Evolutionary conservation across 2,797 vertebrate genomes (phyloP).

Genomic region (Poecilia velifera): DNA sequence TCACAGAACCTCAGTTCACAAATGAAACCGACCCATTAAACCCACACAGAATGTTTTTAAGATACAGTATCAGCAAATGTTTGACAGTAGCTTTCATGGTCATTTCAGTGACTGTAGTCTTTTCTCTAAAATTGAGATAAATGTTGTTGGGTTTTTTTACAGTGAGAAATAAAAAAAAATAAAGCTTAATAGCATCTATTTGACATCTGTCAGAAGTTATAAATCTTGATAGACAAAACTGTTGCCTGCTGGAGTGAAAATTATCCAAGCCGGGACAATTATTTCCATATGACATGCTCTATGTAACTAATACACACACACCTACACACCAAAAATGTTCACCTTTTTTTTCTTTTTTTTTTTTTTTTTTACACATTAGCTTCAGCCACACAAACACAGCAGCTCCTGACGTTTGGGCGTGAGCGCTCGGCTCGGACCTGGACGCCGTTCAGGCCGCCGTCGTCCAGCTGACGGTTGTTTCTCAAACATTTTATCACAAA

Average conservation of each 20-base stretch:
- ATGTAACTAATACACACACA: conserved; percentile 23
- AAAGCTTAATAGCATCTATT: conserved; percentile 24
- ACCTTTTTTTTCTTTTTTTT: background rate
- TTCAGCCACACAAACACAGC: conserved; percentile 35
- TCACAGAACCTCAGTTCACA: background rate
- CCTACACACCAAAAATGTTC: conserved; percentile 27
- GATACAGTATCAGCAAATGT: background rate
- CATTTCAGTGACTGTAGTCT: background rate
- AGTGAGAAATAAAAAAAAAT: conserved; percentile 18
- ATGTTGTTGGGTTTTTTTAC: background rate
- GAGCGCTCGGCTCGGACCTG: conserved; percentile 26
- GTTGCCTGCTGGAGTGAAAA: conserved; percentile 57
- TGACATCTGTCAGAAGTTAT: conserved; percentile 62
- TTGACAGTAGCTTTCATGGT: background rate
- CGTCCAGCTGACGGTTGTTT: background rate
- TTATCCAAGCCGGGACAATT: conserved; percentile 45
- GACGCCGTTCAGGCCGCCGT: conserved; percentile 38
- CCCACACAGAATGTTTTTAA: background rate
- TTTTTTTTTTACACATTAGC: background rate
- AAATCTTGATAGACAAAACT: conserved; percentile 61
- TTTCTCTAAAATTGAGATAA: background rate
- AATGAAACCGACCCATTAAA: background rate
- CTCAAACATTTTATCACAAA: conserved; percentile 38
- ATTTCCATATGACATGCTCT: conserved; percentile 68
- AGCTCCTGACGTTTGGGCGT: conserved; percentile 12